A percentile compares a stretch with the other conserved stretches of the same genome.
Evolutionary conservation across 1,140 invertebrate species (phyloP).

Genomic region (Globodera rostochiensis): DNA sequence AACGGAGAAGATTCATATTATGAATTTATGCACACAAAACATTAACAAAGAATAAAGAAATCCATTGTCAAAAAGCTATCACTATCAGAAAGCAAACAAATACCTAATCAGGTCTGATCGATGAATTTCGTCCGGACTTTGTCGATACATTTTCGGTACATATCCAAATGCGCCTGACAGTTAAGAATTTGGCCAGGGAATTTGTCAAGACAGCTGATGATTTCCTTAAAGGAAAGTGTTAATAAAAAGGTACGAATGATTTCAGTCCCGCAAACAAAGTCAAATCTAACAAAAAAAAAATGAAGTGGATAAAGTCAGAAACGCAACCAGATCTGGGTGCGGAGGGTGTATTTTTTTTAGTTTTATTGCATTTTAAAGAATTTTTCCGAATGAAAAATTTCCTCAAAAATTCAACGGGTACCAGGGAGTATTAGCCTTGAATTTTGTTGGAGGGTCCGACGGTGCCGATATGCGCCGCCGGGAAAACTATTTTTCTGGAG

Average conservation of each 20-base stretch:
- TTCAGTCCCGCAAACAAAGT: too few species aligned
- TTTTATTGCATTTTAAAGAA: too few species aligned
- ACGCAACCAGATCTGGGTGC: too few species aligned
- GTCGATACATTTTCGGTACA: slow-evolving; percentile 24
- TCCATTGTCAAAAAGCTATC: background rate
- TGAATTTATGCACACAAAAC: background rate
- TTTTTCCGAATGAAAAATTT: too few species aligned
- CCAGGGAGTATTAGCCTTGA: background rate
- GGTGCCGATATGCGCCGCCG: too few species aligned
- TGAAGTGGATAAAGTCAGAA: too few species aligned
- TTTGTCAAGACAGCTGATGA: background rate
- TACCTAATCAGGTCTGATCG: background rate
- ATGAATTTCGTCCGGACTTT: slow-evolving; percentile 32
- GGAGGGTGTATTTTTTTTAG: too few species aligned
- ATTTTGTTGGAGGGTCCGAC: background rate
- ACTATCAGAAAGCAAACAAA: too few species aligned
- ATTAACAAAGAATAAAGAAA: background rate
- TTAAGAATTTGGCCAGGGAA: background rate
- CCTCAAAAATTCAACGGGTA: too few species aligned
- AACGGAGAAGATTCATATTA: too few species aligned
- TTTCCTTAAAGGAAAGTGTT: background rate
- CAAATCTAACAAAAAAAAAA: too few species aligned
- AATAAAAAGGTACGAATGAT: too few species aligned
- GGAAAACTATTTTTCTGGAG: slow-evolving; percentile 19
- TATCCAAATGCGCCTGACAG: slow-evolving; percentile 14